phyloP scores from a whole-genome alignment of 2,888 invertebrate species.

The Oegoconia quadripuncta region DNA sequence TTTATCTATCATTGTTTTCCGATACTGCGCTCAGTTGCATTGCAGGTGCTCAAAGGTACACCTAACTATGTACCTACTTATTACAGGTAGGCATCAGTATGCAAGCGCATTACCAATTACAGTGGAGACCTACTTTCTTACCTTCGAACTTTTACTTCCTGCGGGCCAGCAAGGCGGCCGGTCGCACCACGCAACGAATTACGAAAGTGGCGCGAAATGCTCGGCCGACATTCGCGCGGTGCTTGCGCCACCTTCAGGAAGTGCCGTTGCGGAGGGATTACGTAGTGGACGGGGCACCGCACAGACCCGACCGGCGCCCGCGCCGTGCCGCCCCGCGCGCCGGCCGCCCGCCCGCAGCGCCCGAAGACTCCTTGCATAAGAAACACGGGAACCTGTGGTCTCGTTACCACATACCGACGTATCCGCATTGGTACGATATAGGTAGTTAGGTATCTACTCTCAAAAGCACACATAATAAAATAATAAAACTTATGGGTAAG shows the following conservation, averaged over 20 bases:
- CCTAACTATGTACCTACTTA: conserved; percentile 35
- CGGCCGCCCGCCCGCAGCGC: conserved; percentile 25
- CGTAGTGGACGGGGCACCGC: conserved; percentile 51
- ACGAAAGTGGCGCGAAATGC: conserved; percentile 79
- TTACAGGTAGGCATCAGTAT: conserved; percentile 63
- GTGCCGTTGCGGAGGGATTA: conserved; percentile 73
- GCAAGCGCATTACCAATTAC: conserved; percentile 76
- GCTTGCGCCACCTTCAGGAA: conserved; percentile 78
- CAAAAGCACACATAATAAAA: no score
- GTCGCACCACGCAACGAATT: conserved; percentile 76
- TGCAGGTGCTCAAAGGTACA: no score
- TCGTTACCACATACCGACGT: conserved; percentile 31
- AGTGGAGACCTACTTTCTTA: conserved; percentile 78
- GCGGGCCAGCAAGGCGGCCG: conserved; percentile 72
- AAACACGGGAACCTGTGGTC: conserved; percentile 45
- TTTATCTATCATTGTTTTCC: no score
- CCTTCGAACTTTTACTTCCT: conserved; percentile 80
- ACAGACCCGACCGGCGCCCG: conserved; percentile 17
- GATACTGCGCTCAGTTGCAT: no score
- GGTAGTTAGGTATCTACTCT: no score
- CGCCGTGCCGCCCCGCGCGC: conserved; percentile 22
- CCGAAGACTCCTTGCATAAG: conserved; percentile 50
- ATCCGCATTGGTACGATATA: no score
- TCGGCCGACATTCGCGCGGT: conserved; percentile 75
- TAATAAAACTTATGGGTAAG: no score